Conservation (phyloP, 1,140 invertebrate species). For the Pristionchus pacificus region DNA sequence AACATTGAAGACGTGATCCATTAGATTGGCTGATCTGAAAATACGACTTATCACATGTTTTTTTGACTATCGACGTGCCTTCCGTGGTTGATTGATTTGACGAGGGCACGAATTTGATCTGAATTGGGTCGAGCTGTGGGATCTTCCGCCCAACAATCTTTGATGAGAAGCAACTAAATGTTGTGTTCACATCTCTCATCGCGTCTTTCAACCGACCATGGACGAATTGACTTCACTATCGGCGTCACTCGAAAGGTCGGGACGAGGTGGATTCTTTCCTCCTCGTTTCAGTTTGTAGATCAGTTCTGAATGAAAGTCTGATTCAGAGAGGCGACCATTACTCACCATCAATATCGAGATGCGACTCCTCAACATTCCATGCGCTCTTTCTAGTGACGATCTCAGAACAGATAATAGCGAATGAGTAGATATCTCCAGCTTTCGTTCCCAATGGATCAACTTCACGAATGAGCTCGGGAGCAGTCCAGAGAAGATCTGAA, state of each 20-base stretch:
- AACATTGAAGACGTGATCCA: conserved; percentile 78
- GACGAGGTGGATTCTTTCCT: conserved; percentile 24
- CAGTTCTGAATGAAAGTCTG: conserved; percentile 31
- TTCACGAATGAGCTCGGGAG: conserved; percentile 82
- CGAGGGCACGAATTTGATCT: conserved; percentile 27
- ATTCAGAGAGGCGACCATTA: background rate
- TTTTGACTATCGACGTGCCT: too few species aligned
- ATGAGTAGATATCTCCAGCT: conserved; percentile 50
- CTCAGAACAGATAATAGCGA: conserved; percentile 55
- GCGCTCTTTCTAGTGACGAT: conserved; percentile 65
- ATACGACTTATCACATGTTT: too few species aligned
- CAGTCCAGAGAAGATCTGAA: conserved; percentile 79
- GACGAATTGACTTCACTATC: conserved; percentile 37
- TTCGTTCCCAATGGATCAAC: conserved; percentile 38
- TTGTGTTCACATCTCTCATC: too few species aligned
- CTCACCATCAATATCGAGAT: conserved; percentile 17
- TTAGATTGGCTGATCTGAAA: conserved; percentile 78
- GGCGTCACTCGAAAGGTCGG: conserved; percentile 26
- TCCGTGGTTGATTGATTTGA: conserved; percentile 34
- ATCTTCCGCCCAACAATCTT: conserved; percentile 51
- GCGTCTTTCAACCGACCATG: too few species aligned
- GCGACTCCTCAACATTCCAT: conserved; percentile 39
- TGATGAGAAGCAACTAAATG: conserved; percentile 43
- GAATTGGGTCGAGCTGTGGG: conserved; percentile 29
- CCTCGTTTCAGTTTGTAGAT: conserved; percentile 39